Evolutionary conservation across 53 echinoderm and acorn worm species (phyloP).

Genomic region (Hippasteria phrygiana): DNA sequence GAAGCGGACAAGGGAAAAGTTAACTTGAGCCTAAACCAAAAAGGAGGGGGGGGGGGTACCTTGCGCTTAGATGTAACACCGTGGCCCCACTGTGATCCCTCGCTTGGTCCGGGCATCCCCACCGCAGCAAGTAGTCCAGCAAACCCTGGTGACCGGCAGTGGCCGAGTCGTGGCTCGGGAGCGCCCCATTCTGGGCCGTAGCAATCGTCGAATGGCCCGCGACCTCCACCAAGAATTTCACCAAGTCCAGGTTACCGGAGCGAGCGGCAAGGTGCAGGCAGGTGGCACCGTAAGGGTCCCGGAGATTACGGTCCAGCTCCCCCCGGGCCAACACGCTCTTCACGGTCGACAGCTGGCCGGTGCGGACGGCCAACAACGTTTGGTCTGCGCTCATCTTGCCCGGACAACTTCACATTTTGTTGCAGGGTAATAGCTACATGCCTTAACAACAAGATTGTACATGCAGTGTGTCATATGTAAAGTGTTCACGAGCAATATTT

Average conservation of each 20-base stretch:
- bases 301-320: conserved; percentile 37
- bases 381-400: conserved; percentile 33
- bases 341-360: conserved; percentile 53
- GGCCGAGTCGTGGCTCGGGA: conserved; percentile 64
- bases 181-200: conserved; percentile 59
- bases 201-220: conserved; percentile 52
- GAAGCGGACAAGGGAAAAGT: no score
- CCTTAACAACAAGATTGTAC: no score
- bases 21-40: no score
- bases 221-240: conserved; percentile 53
- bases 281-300: conserved; percentile 62
- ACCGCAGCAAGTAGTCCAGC: conserved; percentile 57
- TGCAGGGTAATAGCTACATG: background rate
- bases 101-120: conserved; percentile 58
- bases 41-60: background rate
- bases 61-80: conserved; percentile 63
- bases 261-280: conserved; percentile 69
- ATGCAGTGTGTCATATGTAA: no score
- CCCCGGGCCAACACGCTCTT: conserved; percentile 43
- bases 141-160: conserved; percentile 57
- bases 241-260: conserved; percentile 52
- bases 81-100: conserved; percentile 62
- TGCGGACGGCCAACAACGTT: conserved; percentile 56
- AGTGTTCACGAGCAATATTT: no score
- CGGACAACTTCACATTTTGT: conserved; percentile 9